A percentile compares a stretch with the other conserved stretches of the same genome.
Conservation (phyloP, 1,140 invertebrate genomes). For the Colletes latitarsis region DNA sequence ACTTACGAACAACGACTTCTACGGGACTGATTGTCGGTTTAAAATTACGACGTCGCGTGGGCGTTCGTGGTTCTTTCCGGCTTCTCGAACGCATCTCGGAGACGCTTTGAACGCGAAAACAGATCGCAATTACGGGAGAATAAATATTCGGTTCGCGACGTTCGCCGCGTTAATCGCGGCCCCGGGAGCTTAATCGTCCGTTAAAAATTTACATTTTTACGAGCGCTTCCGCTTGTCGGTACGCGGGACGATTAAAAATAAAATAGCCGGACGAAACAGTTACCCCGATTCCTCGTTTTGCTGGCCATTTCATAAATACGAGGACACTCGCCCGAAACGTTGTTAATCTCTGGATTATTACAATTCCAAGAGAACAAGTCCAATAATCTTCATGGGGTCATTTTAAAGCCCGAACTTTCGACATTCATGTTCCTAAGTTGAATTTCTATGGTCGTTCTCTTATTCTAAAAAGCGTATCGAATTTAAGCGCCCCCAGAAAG, state of each 20-base stretch:
- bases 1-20: slow-evolving; percentile 44
- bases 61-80: slow-evolving; percentile 22
- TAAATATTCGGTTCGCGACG: slow-evolving; percentile 45
- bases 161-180: slow-evolving; percentile 51
- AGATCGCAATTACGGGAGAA: slow-evolving; percentile 55
- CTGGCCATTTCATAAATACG: slow-evolving; percentile 26
- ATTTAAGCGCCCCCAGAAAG: too few species aligned
- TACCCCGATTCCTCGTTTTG: background rate
- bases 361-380: too few species aligned
- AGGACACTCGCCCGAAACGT: background rate
- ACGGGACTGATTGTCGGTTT: slow-evolving; percentile 29
- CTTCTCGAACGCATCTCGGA: background rate
- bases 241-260: slow-evolving; percentile 25
- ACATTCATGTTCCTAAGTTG: too few species aligned
- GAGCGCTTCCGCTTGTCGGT: slow-evolving; percentile 37
- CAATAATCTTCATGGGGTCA: too few species aligned
- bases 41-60: slow-evolving; percentile 40
- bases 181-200: slow-evolving; percentile 59
- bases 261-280: background rate
- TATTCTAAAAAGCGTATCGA: too few species aligned
- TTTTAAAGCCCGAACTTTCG: too few species aligned
- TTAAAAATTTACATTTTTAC: slow-evolving; percentile 64
- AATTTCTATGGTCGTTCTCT: too few species aligned
- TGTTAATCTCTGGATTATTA: too few species aligned
- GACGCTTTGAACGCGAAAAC: slow-evolving; percentile 6